A percentile compares a stretch with the other conserved stretches of the same genome.
Evolutionary conservation across 2,797 vertebrate species (phyloP).

Genomic region (Austrolebias charrua): DNA sequence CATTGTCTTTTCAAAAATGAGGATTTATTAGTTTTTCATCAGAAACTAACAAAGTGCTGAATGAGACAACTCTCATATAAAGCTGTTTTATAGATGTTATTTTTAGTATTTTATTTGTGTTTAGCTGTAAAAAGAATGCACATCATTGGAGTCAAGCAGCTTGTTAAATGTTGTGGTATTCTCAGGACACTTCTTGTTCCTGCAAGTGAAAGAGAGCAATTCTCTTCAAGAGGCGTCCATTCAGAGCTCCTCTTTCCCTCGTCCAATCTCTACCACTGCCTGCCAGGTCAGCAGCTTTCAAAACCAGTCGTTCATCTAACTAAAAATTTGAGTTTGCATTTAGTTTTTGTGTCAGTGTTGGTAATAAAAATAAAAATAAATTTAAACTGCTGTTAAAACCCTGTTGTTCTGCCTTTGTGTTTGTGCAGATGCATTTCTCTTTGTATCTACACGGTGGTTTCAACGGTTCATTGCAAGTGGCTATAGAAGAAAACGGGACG

Average conservation of each 20-base stretch:
- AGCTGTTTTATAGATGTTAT: background rate
- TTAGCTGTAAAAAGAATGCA: too few species aligned
- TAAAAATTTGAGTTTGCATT: too few species aligned
- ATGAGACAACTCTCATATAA: constrained; percentile 34
- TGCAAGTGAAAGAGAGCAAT: constrained; percentile 73
- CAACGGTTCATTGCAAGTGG: constrained; percentile 84
- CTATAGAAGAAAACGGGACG: constrained; percentile 77
- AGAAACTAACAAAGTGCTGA: background rate
- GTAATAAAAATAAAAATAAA: too few species aligned
- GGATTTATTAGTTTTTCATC: constrained; percentile 5
- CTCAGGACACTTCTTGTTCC: constrained; percentile 85
- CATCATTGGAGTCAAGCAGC: too few species aligned
- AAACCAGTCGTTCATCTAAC: background rate
- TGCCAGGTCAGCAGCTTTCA: constrained; percentile 79
- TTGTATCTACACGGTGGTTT: constrained; percentile 83
- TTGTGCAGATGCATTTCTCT: constrained; percentile 83
- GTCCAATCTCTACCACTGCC: constrained; percentile 63
- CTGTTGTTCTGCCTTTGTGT: constrained; percentile 20
- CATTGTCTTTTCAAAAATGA: constrained; percentile 15
- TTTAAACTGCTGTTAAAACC: background rate
- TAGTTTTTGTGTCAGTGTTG: background rate
- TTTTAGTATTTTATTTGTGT: background rate
- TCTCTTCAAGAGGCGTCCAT: constrained; percentile 66
- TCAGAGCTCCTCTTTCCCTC: constrained; percentile 79
- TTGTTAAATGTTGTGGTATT: constrained; percentile 17